These are phyloP conservation scores for Notodonta ziczac DNA, from an alignment of 2,888 invertebrate species.

Conservation along the genomic window DNA sequence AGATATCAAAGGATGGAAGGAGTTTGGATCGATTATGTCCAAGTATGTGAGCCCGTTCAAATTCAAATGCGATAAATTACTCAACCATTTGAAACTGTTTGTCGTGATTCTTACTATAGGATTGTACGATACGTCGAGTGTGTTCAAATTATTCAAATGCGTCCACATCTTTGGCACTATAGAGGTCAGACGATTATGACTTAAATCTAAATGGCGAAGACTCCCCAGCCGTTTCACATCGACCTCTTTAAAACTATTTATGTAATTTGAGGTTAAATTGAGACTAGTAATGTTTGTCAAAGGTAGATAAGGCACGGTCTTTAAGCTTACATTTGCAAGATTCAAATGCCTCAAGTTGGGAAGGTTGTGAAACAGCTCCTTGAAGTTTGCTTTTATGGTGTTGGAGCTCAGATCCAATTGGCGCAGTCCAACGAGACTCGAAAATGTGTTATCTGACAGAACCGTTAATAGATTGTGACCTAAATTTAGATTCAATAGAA, in stretches of 20 bases:
- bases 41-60: conserved; percentile 90
- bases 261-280: conserved; percentile 91
- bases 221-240: conserved; percentile 89
- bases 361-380: conserved; percentile 94
- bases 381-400: conserved; percentile 92
- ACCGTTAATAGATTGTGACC: conserved; percentile 93
- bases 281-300: conserved; percentile 91
- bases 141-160: conserved; percentile 88
- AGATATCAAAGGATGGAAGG: conserved; percentile 88
- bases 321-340: conserved; percentile 91
- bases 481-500: conserved; percentile 90
- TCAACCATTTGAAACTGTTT: conserved; percentile 89
- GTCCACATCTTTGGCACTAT: conserved; percentile 91
- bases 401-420: conserved; percentile 92
- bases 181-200: conserved; percentile 90
- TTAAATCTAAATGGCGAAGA: conserved; percentile 90
- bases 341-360: conserved; percentile 91
- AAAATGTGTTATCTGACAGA: conserved; percentile 94
- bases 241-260: conserved; percentile 88
- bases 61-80: conserved; percentile 89
- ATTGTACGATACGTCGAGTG: conserved; percentile 92
- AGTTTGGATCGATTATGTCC: conserved; percentile 90
- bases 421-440: conserved; percentile 90
- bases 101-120: conserved; percentile 90
- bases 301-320: conserved; percentile 90